phyloP scores from a whole-genome alignment of 1,140 invertebrate genomes.

The Pogonomyrmex californicus region DNA sequence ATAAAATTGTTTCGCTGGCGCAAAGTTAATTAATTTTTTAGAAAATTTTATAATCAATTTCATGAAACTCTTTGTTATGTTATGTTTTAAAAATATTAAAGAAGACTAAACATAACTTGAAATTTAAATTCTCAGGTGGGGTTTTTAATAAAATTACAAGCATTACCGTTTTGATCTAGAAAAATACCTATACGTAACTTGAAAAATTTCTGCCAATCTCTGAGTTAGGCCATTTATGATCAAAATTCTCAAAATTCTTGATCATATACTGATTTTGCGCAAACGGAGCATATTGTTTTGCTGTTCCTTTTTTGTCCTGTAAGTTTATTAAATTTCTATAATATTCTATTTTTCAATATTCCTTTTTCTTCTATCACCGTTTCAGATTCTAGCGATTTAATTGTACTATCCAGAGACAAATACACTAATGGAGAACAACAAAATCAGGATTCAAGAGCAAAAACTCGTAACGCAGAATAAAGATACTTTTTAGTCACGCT shows the following conservation, averaged over 20 bases:
- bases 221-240: not conserved
- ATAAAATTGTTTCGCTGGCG: not conserved
- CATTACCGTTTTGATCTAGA: not conserved
- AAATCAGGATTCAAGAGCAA: not conserved
- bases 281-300: not conserved
- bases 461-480: not conserved
- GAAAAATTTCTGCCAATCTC: not conserved
- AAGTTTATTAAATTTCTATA: not conserved
- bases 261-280: not conserved
- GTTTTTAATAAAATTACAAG: not conserved
- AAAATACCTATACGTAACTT: not conserved
- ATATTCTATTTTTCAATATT: not conserved
- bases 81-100: not conserved
- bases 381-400: not conserved
- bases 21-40: not conserved
- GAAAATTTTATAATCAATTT: not conserved
- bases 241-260: not conserved
- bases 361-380: not conserved
- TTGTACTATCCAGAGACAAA: conserved; percentile 2
- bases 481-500: not conserved
- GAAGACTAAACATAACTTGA: not conserved
- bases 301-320: not conserved
- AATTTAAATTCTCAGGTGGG: not conserved
- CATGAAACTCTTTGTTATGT: not conserved
- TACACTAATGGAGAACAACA: not conserved